Evolutionary conservation across 2,888 invertebrate species (phyloP).

Genomic region (Lordiphosa fenestrarum): DNA sequence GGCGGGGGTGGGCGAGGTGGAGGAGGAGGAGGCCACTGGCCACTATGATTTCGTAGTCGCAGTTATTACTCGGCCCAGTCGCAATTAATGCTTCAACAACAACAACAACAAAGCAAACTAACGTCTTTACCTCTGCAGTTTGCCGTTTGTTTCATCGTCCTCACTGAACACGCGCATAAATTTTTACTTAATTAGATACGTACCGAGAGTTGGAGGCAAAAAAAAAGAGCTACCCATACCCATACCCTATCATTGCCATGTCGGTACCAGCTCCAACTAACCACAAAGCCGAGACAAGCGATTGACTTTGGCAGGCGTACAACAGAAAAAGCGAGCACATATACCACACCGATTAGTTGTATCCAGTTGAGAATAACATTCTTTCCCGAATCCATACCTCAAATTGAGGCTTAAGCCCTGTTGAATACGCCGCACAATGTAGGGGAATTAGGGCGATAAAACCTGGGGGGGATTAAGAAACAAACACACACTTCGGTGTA

Average conservation of each 20-base stretch:
- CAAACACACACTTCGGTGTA: too few relatives aligned
- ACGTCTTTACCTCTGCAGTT: constrained; percentile 52
- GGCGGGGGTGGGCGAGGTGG: neutral
- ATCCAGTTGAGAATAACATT: too few relatives aligned
- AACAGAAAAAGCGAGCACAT: neutral
- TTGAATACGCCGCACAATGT: too few relatives aligned
- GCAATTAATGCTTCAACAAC: constrained; percentile 39
- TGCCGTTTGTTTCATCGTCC: constrained; percentile 73
- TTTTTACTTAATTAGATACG: constrained; percentile 73
- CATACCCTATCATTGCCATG: constrained; percentile 34
- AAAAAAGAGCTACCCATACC: constrained; percentile 1
- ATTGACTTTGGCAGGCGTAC: constrained; percentile 27
- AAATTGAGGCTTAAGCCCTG: too few relatives aligned
- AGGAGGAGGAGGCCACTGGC: constrained; percentile 6
- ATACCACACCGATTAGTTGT: too few relatives aligned
- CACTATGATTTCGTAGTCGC: constrained; percentile 59
- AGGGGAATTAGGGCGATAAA: too few relatives aligned
- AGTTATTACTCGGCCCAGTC: constrained; percentile 57
- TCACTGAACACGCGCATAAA: constrained; percentile 78
- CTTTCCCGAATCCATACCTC: too few relatives aligned
- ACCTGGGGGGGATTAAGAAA: too few relatives aligned
- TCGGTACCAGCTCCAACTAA: constrained; percentile 24
- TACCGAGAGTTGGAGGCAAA: constrained; percentile 11
- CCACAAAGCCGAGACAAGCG: constrained; percentile 4
- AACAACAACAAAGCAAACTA: constrained; percentile 39